These are phyloP conservation scores for Aurelia aurita DNA, from an alignment of 30 jellyfish, hydroid and myxozoan species.

Conservation along the genomic window DNA sequence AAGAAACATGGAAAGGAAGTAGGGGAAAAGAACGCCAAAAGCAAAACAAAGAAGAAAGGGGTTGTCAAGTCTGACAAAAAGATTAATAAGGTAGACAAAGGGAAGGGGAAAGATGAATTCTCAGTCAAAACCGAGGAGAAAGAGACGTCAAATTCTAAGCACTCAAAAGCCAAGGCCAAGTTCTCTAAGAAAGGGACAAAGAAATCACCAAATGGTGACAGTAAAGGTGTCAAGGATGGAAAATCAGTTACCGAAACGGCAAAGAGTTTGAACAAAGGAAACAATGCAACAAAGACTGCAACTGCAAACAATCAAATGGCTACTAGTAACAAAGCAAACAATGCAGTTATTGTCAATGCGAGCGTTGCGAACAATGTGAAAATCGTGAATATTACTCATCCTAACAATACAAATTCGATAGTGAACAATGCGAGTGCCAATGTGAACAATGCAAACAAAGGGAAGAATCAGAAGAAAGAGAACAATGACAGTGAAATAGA, in stretches of 20 bases:
- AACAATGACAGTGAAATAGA: neutral
- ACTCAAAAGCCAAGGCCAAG: no score
- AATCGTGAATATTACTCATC: no score
- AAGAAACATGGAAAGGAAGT: neutral
- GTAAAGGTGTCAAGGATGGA: neutral
- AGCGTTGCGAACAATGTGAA: no score
- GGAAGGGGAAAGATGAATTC: neutral
- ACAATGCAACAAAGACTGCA: no score
- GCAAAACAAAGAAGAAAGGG: neutral
- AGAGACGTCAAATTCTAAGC: neutral
- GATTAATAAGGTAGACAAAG: neutral
- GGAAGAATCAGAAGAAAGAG: neutral
- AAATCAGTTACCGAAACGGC: neutral
- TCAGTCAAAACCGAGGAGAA: neutral
- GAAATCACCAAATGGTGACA: constrained; percentile 1
- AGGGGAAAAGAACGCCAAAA: neutral
- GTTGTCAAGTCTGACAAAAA: neutral
- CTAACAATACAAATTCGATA: no score
- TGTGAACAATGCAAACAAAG: neutral
- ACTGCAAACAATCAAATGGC: no score
- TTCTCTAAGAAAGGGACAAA: neutral
- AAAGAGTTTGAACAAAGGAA: no score
- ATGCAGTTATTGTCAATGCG: no score
- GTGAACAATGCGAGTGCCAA: no score
- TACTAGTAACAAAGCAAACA: no score